These are phyloP conservation scores for Proales similis DNA, from an alignment of 1,140 invertebrate genomes.

Conservation along the genomic window DNA sequence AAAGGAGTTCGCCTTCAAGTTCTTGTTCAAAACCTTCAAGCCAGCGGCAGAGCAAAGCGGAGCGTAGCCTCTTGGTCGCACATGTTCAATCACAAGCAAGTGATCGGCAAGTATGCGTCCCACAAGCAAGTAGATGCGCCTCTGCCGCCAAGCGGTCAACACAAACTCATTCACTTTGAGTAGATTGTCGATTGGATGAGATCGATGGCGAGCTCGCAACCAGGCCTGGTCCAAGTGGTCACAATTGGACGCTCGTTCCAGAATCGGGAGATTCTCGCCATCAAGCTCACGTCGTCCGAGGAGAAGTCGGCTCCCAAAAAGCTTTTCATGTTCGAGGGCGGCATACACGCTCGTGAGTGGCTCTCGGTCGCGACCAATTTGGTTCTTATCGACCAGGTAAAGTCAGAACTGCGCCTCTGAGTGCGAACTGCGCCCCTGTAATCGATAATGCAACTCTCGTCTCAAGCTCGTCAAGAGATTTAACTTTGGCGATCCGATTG, in stretches of 20 bases:
- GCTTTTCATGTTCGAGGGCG: slow-evolving; percentile 29
- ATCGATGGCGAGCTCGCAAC: background rate
- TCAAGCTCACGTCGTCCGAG: background rate
- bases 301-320: background rate
- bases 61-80: background rate
- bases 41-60: background rate
- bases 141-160: background rate
- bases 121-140: background rate
- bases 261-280: background rate
- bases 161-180: background rate
- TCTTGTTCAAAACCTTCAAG: background rate
- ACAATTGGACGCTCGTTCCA: slow-evolving; percentile 9
- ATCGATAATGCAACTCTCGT: background rate
- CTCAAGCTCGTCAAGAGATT: slow-evolving; percentile 11
- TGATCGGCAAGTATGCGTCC: slow-evolving; percentile 11
- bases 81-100: background rate
- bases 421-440: background rate
- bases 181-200: slow-evolving; percentile 14
- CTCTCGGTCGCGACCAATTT: slow-evolving; percentile 11
- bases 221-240: background rate
- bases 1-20: background rate
- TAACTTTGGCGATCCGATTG: background rate
- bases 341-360: slow-evolving; percentile 36
- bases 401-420: background rate
- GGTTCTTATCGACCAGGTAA: slow-evolving; percentile 20